Conservation (phyloP, 2,888 invertebrate species). For the Coremacera marginata region DNA sequence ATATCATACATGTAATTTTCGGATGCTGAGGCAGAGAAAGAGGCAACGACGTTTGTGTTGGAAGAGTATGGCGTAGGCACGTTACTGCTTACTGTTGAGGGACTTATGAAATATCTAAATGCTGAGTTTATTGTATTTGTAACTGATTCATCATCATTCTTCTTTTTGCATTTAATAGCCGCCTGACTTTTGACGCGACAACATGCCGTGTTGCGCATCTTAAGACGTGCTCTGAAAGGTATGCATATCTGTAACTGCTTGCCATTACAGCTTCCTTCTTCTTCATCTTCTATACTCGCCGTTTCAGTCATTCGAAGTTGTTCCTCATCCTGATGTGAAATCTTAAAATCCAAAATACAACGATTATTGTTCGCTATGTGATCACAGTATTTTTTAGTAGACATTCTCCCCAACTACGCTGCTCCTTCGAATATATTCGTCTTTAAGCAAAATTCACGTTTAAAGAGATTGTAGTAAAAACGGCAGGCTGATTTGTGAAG, state of each 20-base stretch:
- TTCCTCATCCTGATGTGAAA: neutral
- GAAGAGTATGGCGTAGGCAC: neutral
- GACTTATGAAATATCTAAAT: neutral
- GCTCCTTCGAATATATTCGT: no score
- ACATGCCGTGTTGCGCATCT: neutral
- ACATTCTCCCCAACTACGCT: neutral
- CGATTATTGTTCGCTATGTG: neutral
- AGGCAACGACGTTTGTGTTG: neutral
- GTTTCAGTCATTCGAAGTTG: neutral
- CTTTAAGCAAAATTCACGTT: no score
- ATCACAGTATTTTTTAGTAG: slow-evolving; percentile 19
- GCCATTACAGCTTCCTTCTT: neutral
- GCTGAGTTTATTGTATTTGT: neutral
- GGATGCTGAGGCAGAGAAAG: neutral
- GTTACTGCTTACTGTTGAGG: neutral
- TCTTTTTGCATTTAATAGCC: neutral
- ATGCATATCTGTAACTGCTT: neutral
- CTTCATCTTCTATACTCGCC: neutral
- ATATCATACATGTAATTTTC: neutral
- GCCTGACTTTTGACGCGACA: neutral
- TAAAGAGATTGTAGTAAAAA: no score
- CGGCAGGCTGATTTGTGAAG: no score
- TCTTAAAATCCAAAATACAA: neutral
- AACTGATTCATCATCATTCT: neutral
- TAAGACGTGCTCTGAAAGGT: neutral